A percentile compares a stretch with the other conserved stretches of the same genome.
Evolutionary conservation across 2,888 invertebrate species (phyloP).

Genomic region (Leucozona laternaria): DNA sequence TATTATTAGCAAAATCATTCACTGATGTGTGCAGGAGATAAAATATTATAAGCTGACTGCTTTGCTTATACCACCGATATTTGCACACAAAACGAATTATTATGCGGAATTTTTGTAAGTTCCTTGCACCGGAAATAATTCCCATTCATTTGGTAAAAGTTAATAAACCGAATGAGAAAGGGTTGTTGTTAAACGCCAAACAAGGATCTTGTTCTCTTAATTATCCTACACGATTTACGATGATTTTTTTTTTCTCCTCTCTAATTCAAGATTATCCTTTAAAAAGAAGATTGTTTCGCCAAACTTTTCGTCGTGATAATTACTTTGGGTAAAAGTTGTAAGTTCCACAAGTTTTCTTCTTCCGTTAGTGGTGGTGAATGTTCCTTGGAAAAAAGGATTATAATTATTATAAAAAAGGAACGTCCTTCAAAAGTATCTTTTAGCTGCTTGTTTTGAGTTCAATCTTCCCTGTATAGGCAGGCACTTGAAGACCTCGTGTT

Average conservation of each 20-base stretch:
- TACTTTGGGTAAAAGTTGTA: slow-evolving; percentile 52
- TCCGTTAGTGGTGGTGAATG: slow-evolving; percentile 23
- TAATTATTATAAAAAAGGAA: slow-evolving; percentile 18
- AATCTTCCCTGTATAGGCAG: slow-evolving; percentile 3
- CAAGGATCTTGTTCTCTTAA: slow-evolving; percentile 69
- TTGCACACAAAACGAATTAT: slow-evolving; percentile 43
- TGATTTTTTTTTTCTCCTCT: slow-evolving; percentile 12
- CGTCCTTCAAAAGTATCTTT: slow-evolving; percentile 59
- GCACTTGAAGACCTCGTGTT: neutral
- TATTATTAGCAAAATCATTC: slow-evolving; percentile 53
- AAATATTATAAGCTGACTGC: slow-evolving; percentile 11
- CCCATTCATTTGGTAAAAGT: slow-evolving; percentile 70
- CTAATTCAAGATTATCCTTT: slow-evolving; percentile 33
- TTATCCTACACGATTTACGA: slow-evolving; percentile 57
- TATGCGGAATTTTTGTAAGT: slow-evolving; percentile 67
- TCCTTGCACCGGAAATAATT: slow-evolving; percentile 75
- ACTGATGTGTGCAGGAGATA: slow-evolving; percentile 57
- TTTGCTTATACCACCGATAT: neutral
- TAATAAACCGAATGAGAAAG: slow-evolving; percentile 51
- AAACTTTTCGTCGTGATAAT: slow-evolving; percentile 45
- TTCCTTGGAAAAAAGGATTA: slow-evolving; percentile 36
- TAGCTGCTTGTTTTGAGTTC: slow-evolving; percentile 48
- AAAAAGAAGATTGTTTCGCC: neutral
- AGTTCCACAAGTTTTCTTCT: slow-evolving; percentile 22
- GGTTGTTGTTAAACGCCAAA: slow-evolving; percentile 62